A percentile compares a stretch with the other conserved stretches of the same genome.
phyloP scores from a whole-genome alignment of 2,797 vertebrate genomes.

The Sebastolobus alascanus region DNA sequence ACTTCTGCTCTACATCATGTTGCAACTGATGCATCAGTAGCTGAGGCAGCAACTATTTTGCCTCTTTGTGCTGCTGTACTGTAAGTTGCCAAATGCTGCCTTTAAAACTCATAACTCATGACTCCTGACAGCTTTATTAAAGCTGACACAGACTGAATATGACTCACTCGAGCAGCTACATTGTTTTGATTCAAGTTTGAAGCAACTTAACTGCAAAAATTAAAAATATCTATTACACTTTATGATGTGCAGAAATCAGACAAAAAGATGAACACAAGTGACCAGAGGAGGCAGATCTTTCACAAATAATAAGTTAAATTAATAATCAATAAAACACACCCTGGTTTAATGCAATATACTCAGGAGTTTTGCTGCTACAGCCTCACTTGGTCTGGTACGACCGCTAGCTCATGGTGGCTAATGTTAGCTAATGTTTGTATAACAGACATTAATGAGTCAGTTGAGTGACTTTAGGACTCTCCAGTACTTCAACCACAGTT shows the following conservation, averaged over 20 bases:
- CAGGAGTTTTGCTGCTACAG: background rate
- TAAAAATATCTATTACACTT: background rate
- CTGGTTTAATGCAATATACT: background rate
- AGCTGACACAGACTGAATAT: background rate
- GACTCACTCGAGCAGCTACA: background rate
- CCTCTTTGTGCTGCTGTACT: background rate
- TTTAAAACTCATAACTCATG: background rate
- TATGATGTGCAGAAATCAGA: background rate
- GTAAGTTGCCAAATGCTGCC: background rate
- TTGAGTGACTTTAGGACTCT: background rate
- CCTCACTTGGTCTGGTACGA: background rate
- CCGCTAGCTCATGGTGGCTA: background rate
- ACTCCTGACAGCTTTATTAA: background rate
- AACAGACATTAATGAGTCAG: background rate
- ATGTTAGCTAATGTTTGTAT: background rate
- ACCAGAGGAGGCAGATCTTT: background rate
- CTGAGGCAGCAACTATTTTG: background rate
- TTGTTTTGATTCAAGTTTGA: background rate
- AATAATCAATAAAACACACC: background rate
- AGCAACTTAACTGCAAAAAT: background rate
- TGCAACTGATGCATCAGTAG: background rate
- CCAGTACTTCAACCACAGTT: background rate
- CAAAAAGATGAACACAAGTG: background rate
- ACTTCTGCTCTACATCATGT: background rate
- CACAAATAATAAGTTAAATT: background rate